Evolutionary conservation across 2,113 vertebrate genomes (phyloP).

Genomic region (Hypomesus transpacificus): DNA sequence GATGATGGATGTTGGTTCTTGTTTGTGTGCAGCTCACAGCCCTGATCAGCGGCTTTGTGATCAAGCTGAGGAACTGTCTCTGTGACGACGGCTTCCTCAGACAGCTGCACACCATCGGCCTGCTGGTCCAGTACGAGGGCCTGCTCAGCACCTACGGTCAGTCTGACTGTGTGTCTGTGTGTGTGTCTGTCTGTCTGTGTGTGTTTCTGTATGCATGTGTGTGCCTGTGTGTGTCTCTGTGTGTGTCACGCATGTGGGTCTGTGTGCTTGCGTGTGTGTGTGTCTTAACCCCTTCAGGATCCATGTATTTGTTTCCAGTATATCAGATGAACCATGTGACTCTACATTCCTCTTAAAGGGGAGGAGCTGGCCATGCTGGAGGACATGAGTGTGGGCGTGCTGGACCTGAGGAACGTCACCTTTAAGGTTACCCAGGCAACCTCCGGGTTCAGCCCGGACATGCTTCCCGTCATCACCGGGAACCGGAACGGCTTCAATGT

Average conservation of each 20-base stretch:
- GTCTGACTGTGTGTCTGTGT: slow-evolving; percentile 40
- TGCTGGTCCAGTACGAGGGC: slow-evolving; percentile 94
- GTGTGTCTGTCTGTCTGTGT: background rate
- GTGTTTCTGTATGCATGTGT: background rate
- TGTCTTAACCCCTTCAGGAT: no score
- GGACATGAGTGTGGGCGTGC: slow-evolving; percentile 95
- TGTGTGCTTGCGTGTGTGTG: background rate
- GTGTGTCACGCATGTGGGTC: background rate
- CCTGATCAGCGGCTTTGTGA: slow-evolving; percentile 93
- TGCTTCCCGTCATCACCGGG: slow-evolving; percentile 96
- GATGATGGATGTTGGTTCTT: slow-evolving; percentile 1
- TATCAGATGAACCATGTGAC: no score
- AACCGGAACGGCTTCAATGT: slow-evolving; percentile 96
- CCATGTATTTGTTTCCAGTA: no score
- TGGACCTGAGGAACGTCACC: slow-evolving; percentile 96
- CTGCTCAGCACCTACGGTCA: slow-evolving; percentile 93
- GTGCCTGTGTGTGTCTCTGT: background rate
- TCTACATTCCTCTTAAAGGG: slow-evolving; percentile 65
- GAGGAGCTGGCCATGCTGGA: slow-evolving; percentile 97
- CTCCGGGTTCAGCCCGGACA: slow-evolving; percentile 83
- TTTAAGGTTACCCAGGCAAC: slow-evolving; percentile 97
- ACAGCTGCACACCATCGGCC: slow-evolving; percentile 94
- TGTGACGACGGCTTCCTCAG: slow-evolving; percentile 90
- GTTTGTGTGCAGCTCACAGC: slow-evolving; percentile 80
- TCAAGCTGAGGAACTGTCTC: slow-evolving; percentile 92